phyloP scores from a whole-genome alignment of 2,797 vertebrate genomes.

The Malacoraja senta region DNA sequence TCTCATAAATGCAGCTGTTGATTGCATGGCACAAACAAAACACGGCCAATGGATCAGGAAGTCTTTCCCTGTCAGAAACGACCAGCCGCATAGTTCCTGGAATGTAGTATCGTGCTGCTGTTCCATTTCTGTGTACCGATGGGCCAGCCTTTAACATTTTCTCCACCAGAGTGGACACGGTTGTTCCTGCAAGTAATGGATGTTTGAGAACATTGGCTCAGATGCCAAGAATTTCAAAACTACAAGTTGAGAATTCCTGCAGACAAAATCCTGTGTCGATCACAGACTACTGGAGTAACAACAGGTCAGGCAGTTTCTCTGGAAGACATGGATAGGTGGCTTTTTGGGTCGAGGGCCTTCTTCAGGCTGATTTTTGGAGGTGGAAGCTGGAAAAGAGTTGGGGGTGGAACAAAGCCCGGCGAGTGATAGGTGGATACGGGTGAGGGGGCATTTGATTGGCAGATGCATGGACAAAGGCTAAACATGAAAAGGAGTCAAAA shows the following conservation, averaged over 20 bases:
- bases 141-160: neutral
- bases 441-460: too few species aligned
- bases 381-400: too few species aligned
- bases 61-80: constrained; percentile 1
- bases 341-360: too few species aligned
- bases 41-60: neutral
- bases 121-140: neutral
- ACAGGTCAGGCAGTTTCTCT: too few species aligned
- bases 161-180: neutral
- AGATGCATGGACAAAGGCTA: too few species aligned
- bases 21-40: constrained; percentile 1
- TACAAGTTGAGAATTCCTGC: neutral
- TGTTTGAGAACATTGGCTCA: neutral
- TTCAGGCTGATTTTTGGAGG: too few species aligned
- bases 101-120: neutral
- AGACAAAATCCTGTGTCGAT: neutral
- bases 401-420: too few species aligned
- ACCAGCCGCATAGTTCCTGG: neutral
- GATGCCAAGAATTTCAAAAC: neutral
- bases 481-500: too few species aligned
- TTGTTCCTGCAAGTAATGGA: neutral
- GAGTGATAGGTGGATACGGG: too few species aligned
- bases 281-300: too few species aligned
- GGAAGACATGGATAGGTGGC: too few species aligned
- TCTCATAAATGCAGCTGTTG: constrained; percentile 25